Percentiles rank a stretch among this genome's conserved stretches.
Evolutionary conservation across 2,797 vertebrate genomes (phyloP).

Genomic region (Carcharodon carcharias): DNA sequence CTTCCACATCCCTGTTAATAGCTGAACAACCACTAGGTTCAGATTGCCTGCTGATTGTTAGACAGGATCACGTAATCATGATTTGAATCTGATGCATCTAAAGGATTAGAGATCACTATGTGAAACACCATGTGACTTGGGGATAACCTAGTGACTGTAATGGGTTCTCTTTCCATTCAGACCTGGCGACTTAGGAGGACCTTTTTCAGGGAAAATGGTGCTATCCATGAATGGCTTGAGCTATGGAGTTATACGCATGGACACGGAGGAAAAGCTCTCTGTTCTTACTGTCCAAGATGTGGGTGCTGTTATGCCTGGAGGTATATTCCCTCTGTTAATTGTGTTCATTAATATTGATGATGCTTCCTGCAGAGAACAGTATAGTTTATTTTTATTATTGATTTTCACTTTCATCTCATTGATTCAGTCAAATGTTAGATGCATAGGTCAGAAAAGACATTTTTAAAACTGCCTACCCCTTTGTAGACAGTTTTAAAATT

Average conservation of each 20-base stretch:
- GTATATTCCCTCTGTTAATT: conserved; percentile 51
- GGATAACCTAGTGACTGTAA: neutral
- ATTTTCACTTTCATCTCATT: no score
- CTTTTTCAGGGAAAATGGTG: conserved; percentile 84
- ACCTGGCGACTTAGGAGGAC: conserved; percentile 78
- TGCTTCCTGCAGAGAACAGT: neutral
- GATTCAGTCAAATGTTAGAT: no score
- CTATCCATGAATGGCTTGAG: conserved; percentile 89
- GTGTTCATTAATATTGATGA: neutral
- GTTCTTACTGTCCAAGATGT: conserved; percentile 92
- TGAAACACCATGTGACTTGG: neutral
- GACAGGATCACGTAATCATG: neutral
- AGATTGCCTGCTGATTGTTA: neutral
- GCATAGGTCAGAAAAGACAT: neutral
- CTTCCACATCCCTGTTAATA: neutral
- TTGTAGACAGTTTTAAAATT: no score
- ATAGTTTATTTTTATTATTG: neutral
- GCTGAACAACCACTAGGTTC: neutral
- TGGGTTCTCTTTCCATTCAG: conserved; percentile 51
- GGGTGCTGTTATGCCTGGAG: conserved; percentile 89
- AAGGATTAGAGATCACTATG: neutral
- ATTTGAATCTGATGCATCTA: neutral
- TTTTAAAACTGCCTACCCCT: neutral
- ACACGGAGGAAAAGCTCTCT: conserved; percentile 88
- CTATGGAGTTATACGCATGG: conserved; percentile 82